Evolutionary conservation across 1,140 invertebrate species (phyloP).

Genomic region (Bradynema listronoti): DNA sequence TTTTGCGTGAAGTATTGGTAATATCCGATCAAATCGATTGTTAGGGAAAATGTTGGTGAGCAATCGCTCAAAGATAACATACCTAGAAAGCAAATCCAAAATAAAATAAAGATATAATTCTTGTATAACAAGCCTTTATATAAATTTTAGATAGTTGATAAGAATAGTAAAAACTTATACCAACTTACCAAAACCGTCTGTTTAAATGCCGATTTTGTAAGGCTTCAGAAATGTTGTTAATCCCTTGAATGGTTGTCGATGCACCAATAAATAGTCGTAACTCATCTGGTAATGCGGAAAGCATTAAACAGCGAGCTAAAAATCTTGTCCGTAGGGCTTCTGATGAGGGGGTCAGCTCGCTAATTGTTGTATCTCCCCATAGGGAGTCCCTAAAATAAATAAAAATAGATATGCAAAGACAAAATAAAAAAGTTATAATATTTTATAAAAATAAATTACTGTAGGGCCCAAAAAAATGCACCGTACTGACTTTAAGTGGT

Average conservation of each 20-base stretch:
- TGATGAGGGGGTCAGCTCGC: conserved; percentile 28
- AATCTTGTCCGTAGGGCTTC: conserved; percentile 38
- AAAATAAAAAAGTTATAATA: conserved; percentile 10
- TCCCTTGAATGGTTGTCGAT: conserved; percentile 76
- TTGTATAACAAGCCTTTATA: too few species aligned
- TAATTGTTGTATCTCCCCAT: conserved; percentile 60
- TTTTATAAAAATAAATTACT: too few species aligned
- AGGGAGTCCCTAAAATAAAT: conserved; percentile 58
- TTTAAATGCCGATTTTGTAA: conserved; percentile 78
- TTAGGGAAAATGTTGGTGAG: conserved; percentile 71
- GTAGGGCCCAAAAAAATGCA: too few species aligned
- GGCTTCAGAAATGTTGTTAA: conserved; percentile 78
- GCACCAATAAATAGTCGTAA: conserved; percentile 81
- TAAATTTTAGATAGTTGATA: too few species aligned
- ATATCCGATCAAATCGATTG: conserved; percentile 66
- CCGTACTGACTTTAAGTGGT: too few species aligned
- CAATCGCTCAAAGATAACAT: conserved; percentile 77
- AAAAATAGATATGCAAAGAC: neutral
- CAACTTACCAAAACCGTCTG: conserved; percentile 69
- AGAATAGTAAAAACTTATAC: too few species aligned
- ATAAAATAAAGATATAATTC: too few species aligned
- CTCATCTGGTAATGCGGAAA: conserved; percentile 69
- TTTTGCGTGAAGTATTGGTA: conserved; percentile 66
- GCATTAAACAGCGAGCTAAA: conserved; percentile 47
- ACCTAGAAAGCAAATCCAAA: too few species aligned